phyloP scores from a whole-genome alignment of 2,888 invertebrate species.

The Hyposoter didymator region DNA sequence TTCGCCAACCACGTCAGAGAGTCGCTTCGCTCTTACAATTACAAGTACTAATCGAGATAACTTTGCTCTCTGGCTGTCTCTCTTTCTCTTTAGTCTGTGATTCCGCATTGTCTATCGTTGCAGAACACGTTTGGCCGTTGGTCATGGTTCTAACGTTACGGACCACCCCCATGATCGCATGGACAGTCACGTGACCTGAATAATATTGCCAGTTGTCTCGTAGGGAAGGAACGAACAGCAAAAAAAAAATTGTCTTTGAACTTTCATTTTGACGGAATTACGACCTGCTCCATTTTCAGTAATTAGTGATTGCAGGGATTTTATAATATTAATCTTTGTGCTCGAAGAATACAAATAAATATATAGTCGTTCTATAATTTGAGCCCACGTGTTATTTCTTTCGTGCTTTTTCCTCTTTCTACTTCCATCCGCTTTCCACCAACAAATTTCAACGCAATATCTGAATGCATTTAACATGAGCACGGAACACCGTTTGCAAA shows the following conservation, averaged over 20 bases:
- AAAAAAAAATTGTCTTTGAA: not conserved
- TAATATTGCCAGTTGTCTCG: constrained; percentile 26
- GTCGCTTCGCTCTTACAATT: constrained; percentile 53
- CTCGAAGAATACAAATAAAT: not conserved
- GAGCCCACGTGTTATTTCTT: not conserved
- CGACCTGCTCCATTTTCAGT: not conserved
- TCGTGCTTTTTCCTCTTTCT: not conserved
- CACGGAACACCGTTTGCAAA: not conserved
- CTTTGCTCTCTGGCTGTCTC: constrained; percentile 11
- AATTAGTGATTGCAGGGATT: not conserved
- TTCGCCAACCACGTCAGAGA: constrained; percentile 49
- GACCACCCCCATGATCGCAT: constrained; percentile 36
- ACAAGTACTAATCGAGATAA: constrained; percentile 59
- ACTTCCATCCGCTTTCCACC: not conserved
- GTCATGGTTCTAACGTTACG: constrained; percentile 39
- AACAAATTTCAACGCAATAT: not conserved
- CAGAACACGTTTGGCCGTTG: constrained; percentile 62
- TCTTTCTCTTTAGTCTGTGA: constrained; percentile 62
- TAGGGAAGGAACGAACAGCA: not conserved
- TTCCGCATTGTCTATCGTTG: constrained; percentile 68
- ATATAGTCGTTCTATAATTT: not conserved
- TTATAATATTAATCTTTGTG: not conserved
- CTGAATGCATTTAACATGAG: not conserved
- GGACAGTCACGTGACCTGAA: constrained; percentile 64
- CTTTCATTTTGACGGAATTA: constrained; percentile 3